Conservation (phyloP, 2,113 vertebrate species). For the Chloebia gouldiae region DNA sequence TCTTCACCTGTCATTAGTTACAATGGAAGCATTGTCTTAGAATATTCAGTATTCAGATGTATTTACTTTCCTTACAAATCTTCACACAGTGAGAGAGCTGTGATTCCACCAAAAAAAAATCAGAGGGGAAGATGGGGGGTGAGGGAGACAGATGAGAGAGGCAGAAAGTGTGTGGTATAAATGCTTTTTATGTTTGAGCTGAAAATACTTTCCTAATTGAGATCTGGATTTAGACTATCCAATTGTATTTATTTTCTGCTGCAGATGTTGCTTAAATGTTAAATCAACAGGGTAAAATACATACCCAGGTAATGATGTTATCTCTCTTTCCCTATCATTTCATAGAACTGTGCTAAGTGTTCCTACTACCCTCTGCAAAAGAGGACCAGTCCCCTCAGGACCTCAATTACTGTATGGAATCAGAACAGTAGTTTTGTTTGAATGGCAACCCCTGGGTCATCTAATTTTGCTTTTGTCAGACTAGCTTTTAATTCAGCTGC, state of each 20-base stretch:
- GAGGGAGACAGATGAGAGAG: neutral
- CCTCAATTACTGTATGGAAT: neutral
- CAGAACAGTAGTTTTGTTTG: neutral
- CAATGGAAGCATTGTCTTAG: neutral
- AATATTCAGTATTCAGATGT: neutral
- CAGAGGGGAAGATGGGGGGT: neutral
- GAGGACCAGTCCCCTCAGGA: neutral
- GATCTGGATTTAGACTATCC: neutral
- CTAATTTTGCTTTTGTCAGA: constrained; percentile 24
- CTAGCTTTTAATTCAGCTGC: neutral
- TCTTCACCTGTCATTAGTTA: neutral
- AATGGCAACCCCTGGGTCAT: neutral
- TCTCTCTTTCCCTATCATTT: neutral
- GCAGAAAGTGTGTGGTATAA: neutral
- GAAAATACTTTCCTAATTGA: neutral
- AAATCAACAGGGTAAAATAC: neutral
- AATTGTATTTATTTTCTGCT: neutral
- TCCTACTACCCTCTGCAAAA: neutral
- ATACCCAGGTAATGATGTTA: neutral
- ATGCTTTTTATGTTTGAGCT: neutral
- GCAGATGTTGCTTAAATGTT: neutral
- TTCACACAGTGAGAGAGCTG: neutral
- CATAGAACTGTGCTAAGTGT: neutral
- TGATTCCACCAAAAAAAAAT: neutral
- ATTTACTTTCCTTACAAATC: neutral